These are phyloP conservation scores for Stenurella melanura DNA, from an alignment of 2,888 invertebrate species.

Conservation along the genomic window DNA sequence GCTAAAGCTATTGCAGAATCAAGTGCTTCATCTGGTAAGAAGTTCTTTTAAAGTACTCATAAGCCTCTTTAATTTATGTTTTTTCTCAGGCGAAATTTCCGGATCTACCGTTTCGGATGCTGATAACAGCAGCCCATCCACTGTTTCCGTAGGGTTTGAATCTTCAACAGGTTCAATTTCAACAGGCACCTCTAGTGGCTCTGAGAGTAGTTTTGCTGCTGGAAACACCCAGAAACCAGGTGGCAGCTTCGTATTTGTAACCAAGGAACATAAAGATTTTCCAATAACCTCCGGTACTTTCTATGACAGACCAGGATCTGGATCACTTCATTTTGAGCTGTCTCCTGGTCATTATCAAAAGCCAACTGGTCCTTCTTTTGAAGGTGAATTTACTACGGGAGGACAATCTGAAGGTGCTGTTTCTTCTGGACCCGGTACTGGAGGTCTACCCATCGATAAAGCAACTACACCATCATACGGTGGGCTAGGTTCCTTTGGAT, in stretches of 20 bases:
- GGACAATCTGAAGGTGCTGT: not conserved
- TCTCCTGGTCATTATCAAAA: not conserved
- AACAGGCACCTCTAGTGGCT: not conserved
- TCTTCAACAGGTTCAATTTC: conserved; percentile 8
- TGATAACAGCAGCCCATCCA: not conserved
- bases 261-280: conserved; percentile 17
- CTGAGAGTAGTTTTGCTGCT: not conserved
- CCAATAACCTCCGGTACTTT: conserved; percentile 18
- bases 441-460: conserved; percentile 21
- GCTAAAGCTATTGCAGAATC: conserved; percentile 18
- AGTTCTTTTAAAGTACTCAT: not conserved
- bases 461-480: conserved; percentile 15
- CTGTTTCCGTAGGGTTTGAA: not conserved
- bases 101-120: not conserved
- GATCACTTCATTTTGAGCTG: not conserved
- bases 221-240: not conserved
- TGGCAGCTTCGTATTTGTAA: conserved; percentile 30
- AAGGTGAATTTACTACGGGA: not conserved
- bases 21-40: conserved; percentile 14
- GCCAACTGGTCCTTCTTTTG: not conserved
- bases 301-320: conserved; percentile 23
- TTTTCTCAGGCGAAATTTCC: conserved; percentile 6
- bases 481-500: not conserved
- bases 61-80: not conserved
- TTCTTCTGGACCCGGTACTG: conserved; percentile 16